Percentiles rank a stretch among this genome's conserved stretches.
Evolutionary conservation across 1,140 invertebrate species (phyloP).

Genomic region (Drosophila pruinosa): DNA sequence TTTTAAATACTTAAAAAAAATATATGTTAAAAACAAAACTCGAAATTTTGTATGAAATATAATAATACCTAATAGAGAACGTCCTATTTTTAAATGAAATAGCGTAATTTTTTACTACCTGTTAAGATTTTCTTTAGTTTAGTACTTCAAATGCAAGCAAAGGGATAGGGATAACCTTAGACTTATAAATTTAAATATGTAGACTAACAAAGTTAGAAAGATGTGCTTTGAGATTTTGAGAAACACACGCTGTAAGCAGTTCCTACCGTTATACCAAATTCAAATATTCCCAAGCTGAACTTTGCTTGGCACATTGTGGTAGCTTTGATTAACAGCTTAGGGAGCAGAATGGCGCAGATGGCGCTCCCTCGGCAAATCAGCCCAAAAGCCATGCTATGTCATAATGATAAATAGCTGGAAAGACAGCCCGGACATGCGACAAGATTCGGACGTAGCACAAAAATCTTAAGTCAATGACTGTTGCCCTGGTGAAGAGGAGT

Average conservation of each 20-base stretch:
- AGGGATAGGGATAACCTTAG: not conserved
- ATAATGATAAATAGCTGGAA: constrained; percentile 73
- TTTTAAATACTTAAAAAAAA: too few species aligned
- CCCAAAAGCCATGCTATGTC: constrained; percentile 52
- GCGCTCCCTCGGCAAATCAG: constrained; percentile 62
- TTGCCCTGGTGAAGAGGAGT: not conserved
- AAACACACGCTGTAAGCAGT: not conserved
- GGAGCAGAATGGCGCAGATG: constrained; percentile 34
- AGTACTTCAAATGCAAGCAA: not conserved
- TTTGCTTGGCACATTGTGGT: constrained; percentile 16
- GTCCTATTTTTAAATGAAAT: too few species aligned
- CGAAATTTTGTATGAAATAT: too few species aligned
- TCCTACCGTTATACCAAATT: not conserved
- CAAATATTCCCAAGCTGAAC: constrained; percentile 32
- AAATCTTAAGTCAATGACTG: constrained; percentile 17
- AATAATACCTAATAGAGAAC: too few species aligned
- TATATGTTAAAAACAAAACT: too few species aligned
- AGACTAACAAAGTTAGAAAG: not conserved
- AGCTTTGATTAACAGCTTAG: constrained; percentile 67
- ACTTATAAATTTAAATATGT: too few species aligned
- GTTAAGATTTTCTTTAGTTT: too few species aligned
- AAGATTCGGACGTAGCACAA: constrained; percentile 2
- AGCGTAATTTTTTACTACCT: too few species aligned
- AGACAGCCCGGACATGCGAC: not conserved
- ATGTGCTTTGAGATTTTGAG: not conserved